These are phyloP conservation scores for Cybosia mesomella DNA, from an alignment of 2,888 invertebrate species.

Conservation along the genomic window DNA sequence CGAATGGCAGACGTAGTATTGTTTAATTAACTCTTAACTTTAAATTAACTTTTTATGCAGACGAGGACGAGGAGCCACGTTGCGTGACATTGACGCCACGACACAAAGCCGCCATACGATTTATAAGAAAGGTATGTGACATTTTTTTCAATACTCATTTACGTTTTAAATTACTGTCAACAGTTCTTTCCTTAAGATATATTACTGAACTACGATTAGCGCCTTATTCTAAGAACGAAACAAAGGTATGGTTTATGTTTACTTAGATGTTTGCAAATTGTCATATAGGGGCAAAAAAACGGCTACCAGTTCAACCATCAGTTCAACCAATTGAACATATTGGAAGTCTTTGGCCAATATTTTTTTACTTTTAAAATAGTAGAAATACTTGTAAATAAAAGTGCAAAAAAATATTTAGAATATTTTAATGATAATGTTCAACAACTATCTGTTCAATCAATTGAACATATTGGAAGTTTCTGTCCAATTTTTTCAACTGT, in stretches of 20 bases:
- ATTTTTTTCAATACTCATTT: conserved; percentile 9
- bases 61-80: conserved; percentile 93
- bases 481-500: too few relatives aligned
- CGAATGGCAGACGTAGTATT: conserved; percentile 28
- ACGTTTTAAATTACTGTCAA: neutral
- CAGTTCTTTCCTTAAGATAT: conserved; percentile 2
- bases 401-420: too few relatives aligned
- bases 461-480: too few relatives aligned
- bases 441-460: too few relatives aligned
- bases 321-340: too few relatives aligned
- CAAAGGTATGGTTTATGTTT: conserved; percentile 1
- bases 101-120: conserved; percentile 96
- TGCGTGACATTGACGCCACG: conserved; percentile 93
- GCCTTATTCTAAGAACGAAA: conserved; percentile 21
- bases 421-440: too few relatives aligned
- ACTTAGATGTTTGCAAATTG: neutral
- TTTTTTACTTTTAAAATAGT: too few relatives aligned
- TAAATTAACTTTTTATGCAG: conserved; percentile 76
- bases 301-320: too few relatives aligned
- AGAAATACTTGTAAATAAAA: too few relatives aligned
- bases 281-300: neutral
- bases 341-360: too few relatives aligned
- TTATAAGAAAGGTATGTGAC: conserved; percentile 94
- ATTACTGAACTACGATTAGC: conserved; percentile 23
- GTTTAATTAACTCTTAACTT: conserved; percentile 19